Conservation (phyloP, 2,888 invertebrate species). For the Rhopalosiphum nymphaeae region DNA sequence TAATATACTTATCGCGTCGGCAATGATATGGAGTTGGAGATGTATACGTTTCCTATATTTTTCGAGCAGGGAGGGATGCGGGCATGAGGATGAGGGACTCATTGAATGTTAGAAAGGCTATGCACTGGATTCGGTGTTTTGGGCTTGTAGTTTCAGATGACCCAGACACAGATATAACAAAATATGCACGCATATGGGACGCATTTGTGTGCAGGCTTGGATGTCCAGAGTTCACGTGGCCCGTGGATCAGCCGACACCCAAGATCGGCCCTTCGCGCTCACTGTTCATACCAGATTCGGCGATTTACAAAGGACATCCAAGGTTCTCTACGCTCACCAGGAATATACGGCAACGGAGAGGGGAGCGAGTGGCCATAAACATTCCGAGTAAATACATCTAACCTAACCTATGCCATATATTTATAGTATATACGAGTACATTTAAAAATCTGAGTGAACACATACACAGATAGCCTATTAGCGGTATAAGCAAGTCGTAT, state of each 20-base stretch:
- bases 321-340: slow-evolving; percentile 92
- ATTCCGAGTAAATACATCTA: slow-evolving; percentile 87
- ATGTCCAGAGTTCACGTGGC: slow-evolving; percentile 88
- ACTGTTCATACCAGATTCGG: slow-evolving; percentile 94
- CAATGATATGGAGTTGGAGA: not conserved
- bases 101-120: slow-evolving; percentile 56
- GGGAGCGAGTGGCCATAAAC: slow-evolving; percentile 96
- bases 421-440: not conserved
- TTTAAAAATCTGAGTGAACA: not conserved
- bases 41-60: not conserved
- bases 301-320: slow-evolving; percentile 95
- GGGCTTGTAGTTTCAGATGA: slow-evolving; percentile 64
- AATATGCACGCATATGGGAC: slow-evolving; percentile 63
- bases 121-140: slow-evolving; percentile 64
- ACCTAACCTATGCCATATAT: not conserved
- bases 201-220: slow-evolving; percentile 78
- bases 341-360: slow-evolving; percentile 91
- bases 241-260: slow-evolving; percentile 80
- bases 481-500: not conserved
- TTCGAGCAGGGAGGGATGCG: not conserved
- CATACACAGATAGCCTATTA: not conserved
- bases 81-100: not conserved
- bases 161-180: slow-evolving; percentile 63
- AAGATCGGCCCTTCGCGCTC: slow-evolving; percentile 83
- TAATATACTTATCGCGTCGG: not conserved